phyloP scores from a whole-genome alignment of 1,140 invertebrate species.

The Heliothis subflexa region DNA sequence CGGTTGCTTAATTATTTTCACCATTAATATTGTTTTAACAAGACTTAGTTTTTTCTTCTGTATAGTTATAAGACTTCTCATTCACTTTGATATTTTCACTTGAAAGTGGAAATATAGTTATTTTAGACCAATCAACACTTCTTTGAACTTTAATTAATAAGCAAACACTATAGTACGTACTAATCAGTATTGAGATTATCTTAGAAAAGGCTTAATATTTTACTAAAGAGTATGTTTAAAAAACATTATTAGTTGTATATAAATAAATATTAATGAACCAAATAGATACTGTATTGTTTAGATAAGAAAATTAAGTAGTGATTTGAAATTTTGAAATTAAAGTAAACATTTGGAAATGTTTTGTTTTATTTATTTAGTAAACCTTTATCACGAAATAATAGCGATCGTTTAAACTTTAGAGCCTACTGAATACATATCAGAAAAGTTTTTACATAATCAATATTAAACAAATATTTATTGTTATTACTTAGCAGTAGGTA shows the following conservation, averaged over 20 bases:
- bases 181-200: slow-evolving; percentile 41
- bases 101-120: not conserved
- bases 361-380: slow-evolving; percentile 50
- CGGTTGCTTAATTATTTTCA: not conserved
- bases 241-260: slow-evolving; percentile 76
- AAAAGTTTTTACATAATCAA: not conserved
- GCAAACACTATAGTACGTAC: slow-evolving; percentile 36
- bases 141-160: slow-evolving; percentile 14
- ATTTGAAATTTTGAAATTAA: slow-evolving; percentile 75
- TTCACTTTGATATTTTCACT: not conserved
- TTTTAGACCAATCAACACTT: not conserved
- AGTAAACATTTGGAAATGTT: slow-evolving; percentile 70
- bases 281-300: slow-evolving; percentile 70
- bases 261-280: slow-evolving; percentile 62
- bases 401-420: not conserved
- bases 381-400: not conserved
- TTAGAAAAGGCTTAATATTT: slow-evolving; percentile 64
- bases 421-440: not conserved
- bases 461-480: not conserved
- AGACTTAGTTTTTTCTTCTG: slow-evolving; percentile 2
- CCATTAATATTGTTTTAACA: not conserved
- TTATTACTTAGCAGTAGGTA: no score
- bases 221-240: slow-evolving; percentile 70
- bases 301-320: slow-evolving; percentile 70
- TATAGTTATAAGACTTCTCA: not conserved